Evolutionary conservation across 2,797 vertebrate species (phyloP).

Genomic region (Notolabrus celidotus): DNA sequence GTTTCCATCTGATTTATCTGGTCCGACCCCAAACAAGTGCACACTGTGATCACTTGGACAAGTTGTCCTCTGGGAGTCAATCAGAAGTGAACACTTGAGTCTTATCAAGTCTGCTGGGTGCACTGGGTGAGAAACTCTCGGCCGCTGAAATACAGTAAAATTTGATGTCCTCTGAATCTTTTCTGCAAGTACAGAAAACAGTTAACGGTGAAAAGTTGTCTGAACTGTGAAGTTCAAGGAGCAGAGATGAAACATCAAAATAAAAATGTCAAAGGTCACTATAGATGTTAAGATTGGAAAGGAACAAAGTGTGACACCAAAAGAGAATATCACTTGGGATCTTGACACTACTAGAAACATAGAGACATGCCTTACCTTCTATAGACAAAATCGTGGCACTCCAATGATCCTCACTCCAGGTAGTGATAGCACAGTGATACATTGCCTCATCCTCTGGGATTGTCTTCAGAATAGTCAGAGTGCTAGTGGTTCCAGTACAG

Average conservation of each 20-base stretch:
- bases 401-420: slow-evolving; percentile 46
- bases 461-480: slow-evolving; percentile 43
- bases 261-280: neutral
- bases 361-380: slow-evolving; percentile 32
- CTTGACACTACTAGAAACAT: neutral
- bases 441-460: slow-evolving; percentile 47
- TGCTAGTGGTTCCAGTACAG: neutral
- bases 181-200: slow-evolving; percentile 20
- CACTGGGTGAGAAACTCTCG: neutral
- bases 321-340: neutral
- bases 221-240: too few species aligned
- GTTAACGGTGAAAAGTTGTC: neutral
- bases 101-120: slow-evolving; percentile 21
- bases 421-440: slow-evolving; percentile 45
- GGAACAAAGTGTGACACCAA: neutral
- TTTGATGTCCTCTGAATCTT: neutral
- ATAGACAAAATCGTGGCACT: slow-evolving; percentile 39
- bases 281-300: neutral
- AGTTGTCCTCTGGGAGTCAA: neutral
- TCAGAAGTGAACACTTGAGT: slow-evolving; percentile 56
- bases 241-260: too few species aligned
- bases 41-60: slow-evolving; percentile 30
- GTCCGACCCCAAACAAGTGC: slow-evolving; percentile 31
- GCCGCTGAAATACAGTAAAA: slow-evolving; percentile 30
- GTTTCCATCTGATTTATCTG: slow-evolving; percentile 10